phyloP scores from a whole-genome alignment of 2,888 invertebrate species.

The Caenorhabditis auriculariae region DNA sequence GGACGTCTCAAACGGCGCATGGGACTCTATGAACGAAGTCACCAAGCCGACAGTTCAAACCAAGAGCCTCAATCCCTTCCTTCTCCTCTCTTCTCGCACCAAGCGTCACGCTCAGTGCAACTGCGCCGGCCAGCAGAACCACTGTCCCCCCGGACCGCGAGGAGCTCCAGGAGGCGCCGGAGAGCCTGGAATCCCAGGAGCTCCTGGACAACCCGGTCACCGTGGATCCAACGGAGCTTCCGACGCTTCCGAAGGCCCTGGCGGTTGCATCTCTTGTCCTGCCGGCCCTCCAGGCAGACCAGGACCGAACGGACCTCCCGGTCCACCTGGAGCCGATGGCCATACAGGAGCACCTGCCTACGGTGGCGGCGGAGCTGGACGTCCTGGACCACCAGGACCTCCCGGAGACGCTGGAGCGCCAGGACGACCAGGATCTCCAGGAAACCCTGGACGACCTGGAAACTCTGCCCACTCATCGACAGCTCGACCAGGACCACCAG shows the following conservation, averaged over 20 bases:
- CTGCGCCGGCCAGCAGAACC: slow-evolving; percentile 17
- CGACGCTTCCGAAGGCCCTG: slow-evolving; percentile 6
- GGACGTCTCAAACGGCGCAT: slow-evolving; percentile 24
- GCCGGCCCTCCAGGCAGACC: slow-evolving; percentile 32
- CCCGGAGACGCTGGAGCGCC: slow-evolving; percentile 24
- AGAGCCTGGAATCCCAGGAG: slow-evolving; percentile 21
- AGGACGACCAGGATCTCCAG: slow-evolving; percentile 29
- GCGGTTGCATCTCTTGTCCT: slow-evolving; percentile 29
- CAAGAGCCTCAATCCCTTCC: slow-evolving; percentile 13
- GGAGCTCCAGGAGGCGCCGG: slow-evolving; percentile 28
- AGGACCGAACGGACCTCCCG: slow-evolving; percentile 26
- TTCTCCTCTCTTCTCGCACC: slow-evolving; percentile 7
- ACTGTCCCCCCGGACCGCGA: slow-evolving; percentile 34
- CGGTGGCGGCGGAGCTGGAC: not conserved
- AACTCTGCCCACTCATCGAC: slow-evolving; percentile 26
- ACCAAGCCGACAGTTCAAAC: slow-evolving; percentile 11
- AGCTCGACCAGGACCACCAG: slow-evolving; percentile 32
- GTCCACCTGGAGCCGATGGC: slow-evolving; percentile 30
- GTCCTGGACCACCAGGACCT: slow-evolving; percentile 26
- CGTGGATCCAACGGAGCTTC: slow-evolving; percentile 9
- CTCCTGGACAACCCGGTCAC: slow-evolving; percentile 24
- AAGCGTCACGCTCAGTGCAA: slow-evolving; percentile 24
- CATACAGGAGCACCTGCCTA: too few relatives aligned
- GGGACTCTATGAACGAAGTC: slow-evolving; percentile 20
- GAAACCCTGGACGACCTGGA: slow-evolving; percentile 31